Evolutionary conservation across 2,113 vertebrate species (phyloP).

Genomic region (Saguinus imperator): DNA sequence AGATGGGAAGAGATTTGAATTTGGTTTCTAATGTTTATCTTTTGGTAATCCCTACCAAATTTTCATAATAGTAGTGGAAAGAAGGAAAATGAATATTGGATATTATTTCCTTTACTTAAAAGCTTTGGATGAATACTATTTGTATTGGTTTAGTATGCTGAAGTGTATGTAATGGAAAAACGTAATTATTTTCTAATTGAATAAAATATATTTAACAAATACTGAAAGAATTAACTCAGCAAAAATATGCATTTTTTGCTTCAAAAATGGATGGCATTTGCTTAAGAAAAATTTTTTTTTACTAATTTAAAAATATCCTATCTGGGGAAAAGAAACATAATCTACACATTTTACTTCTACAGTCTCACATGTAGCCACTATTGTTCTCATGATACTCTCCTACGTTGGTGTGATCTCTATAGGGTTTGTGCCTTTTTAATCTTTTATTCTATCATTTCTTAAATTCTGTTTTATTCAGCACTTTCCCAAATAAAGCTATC

Average conservation of each 20-base stretch:
- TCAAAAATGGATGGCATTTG: background rate
- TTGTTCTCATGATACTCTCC: background rate
- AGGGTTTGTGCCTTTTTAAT: background rate
- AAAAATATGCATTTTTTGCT: background rate
- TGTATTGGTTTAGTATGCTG: background rate
- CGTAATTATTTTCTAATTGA: background rate
- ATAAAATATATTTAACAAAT: conserved; percentile 16
- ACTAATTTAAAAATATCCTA: background rate
- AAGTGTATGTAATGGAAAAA: background rate
- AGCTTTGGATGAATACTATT: background rate
- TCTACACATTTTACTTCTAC: background rate
- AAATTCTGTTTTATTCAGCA: background rate
- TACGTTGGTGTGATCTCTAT: background rate
- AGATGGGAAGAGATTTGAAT: conserved; percentile 6
- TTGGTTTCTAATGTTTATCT: conserved; percentile 27
- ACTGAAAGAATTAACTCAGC: conserved; percentile 8
- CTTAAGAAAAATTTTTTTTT: conserved; percentile 15
- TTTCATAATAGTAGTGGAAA: background rate
- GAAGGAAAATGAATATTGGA: background rate
- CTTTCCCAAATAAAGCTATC: conserved; percentile 66
- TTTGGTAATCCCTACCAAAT: background rate
- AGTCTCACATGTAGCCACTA: background rate
- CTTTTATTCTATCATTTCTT: conserved; percentile 25
- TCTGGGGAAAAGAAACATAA: background rate
- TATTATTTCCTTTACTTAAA: conserved; percentile 18